Conservation (phyloP, 1,140 invertebrate species). For the Cyclargus thomasi region DNA sequence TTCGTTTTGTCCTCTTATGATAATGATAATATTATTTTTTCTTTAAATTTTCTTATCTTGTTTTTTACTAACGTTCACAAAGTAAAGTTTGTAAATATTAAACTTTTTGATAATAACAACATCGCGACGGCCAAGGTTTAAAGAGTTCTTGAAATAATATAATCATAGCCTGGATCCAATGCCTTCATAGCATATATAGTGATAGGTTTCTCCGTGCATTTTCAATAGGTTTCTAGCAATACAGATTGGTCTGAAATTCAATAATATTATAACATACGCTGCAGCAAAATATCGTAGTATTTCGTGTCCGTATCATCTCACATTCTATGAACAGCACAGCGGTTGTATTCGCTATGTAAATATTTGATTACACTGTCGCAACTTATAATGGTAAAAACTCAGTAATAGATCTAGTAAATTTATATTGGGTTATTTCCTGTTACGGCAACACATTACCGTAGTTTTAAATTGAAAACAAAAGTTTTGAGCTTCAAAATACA, state of each 20-base stretch:
- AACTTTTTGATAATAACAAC: background rate
- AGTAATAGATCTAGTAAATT: background rate
- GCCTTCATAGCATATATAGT: background rate
- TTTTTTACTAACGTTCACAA: background rate
- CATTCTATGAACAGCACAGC: background rate
- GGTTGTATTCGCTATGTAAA: background rate
- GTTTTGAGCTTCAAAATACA: slow-evolving; percentile 10
- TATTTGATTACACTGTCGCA: background rate
- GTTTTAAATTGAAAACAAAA: slow-evolving; percentile 13
- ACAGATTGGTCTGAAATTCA: background rate
- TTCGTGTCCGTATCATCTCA: background rate
- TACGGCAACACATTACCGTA: background rate
- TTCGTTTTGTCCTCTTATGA: slow-evolving; percentile 7
- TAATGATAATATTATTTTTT: slow-evolving; percentile 10
- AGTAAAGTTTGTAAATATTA: background rate
- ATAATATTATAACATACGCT: background rate
- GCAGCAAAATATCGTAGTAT: background rate
- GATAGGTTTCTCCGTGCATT: background rate
- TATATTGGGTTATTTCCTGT: slow-evolving; percentile 9
- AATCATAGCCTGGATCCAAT: background rate
- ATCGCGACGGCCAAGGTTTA: background rate
- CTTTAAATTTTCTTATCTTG: background rate
- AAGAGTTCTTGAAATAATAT: background rate
- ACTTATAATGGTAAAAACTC: background rate
- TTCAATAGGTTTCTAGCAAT: background rate